phyloP scores from a whole-genome alignment of 1,140 invertebrate species.

The Polypedilum vanderplanki region DNA sequence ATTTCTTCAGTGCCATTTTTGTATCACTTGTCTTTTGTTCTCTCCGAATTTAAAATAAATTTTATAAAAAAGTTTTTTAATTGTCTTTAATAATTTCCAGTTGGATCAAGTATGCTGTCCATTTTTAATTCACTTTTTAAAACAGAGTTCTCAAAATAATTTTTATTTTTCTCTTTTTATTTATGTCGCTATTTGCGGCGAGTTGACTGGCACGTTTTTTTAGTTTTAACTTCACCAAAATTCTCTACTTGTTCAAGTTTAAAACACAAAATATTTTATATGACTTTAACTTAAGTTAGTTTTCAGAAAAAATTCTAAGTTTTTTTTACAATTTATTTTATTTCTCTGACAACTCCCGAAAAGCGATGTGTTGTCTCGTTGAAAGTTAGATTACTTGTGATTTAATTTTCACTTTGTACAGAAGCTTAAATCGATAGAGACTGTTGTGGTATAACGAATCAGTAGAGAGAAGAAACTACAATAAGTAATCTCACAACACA shows the following conservation, averaged over 20 bases:
- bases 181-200: not conserved
- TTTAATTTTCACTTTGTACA: slow-evolving; percentile 27
- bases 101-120: not conserved
- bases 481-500: not conserved
- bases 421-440: slow-evolving; percentile 25
- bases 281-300: not conserved
- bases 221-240: not conserved
- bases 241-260: not conserved
- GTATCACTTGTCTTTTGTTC: not conserved
- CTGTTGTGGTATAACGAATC: slow-evolving; percentile 21
- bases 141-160: slow-evolving; percentile 21
- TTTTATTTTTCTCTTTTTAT: not conserved
- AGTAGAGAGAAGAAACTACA: not conserved
- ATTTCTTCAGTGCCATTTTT: slow-evolving; percentile 17
- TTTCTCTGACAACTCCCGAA: not conserved
- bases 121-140: slow-evolving; percentile 14
- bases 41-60: not conserved
- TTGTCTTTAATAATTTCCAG: slow-evolving; percentile 12
- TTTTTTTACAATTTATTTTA: not conserved
- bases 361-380: slow-evolving; percentile 14
- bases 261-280: not conserved
- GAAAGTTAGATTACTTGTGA: slow-evolving; percentile 27
- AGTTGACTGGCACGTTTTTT: not conserved
- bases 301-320: not conserved
- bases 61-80: not conserved